Evolutionary conservation across 2,113 vertebrate species (phyloP).

Genomic region (Meleagris gallopavo): DNA sequence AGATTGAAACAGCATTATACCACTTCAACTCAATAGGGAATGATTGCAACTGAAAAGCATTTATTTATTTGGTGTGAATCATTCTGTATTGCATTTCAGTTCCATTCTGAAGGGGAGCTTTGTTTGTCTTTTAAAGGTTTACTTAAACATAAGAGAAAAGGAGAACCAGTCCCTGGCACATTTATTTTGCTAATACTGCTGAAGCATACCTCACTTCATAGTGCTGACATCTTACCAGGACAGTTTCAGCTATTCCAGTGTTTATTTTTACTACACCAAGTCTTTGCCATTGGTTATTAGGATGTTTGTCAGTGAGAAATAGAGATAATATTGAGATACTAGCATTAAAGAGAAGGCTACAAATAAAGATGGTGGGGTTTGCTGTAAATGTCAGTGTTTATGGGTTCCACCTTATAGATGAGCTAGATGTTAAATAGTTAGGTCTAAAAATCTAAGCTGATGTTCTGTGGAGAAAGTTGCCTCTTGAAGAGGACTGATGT

Average conservation of each 20-base stretch:
- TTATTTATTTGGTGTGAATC: slow-evolving; percentile 50
- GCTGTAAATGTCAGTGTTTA: not conserved
- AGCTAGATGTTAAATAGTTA: not conserved
- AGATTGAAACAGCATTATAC: slow-evolving; percentile 24
- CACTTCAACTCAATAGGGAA: slow-evolving; percentile 45
- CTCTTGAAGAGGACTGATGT: not conserved
- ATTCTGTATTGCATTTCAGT: not conserved
- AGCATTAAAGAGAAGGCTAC: not conserved
- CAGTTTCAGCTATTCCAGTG: not conserved
- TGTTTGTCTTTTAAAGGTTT: not conserved
- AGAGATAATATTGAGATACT: not conserved
- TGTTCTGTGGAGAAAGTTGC: not conserved
- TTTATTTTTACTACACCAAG: not conserved
- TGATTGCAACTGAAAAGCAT: slow-evolving; percentile 50
- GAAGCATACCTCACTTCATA: not conserved
- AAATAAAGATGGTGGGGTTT: not conserved
- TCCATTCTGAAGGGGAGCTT: not conserved
- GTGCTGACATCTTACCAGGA: not conserved
- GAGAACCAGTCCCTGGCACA: not conserved
- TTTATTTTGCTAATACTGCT: not conserved
- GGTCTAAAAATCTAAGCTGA: not conserved
- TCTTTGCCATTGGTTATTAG: not conserved
- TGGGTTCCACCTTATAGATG: not conserved
- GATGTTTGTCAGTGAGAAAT: not conserved
- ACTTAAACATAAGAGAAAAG: not conserved